Evolutionary conservation across 2,113 vertebrate species (phyloP), one percentile per base, ranked within the genome.

Genomic region (Donacobius atricapilla): DNA sequence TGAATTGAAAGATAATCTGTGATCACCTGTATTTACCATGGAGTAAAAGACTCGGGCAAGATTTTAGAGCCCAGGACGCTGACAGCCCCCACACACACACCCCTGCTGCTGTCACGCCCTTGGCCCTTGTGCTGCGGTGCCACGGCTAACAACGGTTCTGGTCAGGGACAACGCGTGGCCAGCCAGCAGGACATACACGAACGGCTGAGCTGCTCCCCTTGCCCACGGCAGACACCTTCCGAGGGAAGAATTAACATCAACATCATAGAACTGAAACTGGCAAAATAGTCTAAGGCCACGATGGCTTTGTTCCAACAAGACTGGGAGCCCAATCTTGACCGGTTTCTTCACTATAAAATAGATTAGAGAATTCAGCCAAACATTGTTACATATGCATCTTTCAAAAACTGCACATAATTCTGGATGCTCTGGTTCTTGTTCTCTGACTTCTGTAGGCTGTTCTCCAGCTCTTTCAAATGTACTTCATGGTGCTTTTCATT

Each of bases 381-480:
- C 97, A 99, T 98, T 8, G 98, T 97, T 68, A 97, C 58, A 54
- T 99, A 99, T 17, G 98, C 98, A 48, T 97, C 98, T 98, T 99
- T 99, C 64, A 99, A 98, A 97, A 99, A 99, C 51, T 98, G 98
- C 6, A 99, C 95, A 11, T 99, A 99, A 97, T 98, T 98, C 97
- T 98, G 98, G 72, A 99, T 98, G 95, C 98, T 99, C 56, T 98
- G 98, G 53, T 98, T 99, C 93, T 98, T 98, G 95, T 97, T 99
- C 94, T 99, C 98, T 9, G 98, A 98, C 95, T 98, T 98, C 95
- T 98, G 98, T 76, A 99, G 97, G 56, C 95, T 98, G 69, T 98
- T 97, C 94, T 99, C 98, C 89, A 99, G 89, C 94, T 99, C 98
- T 91, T 98, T 99, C 92, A 99, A 97, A 76, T 63, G 96, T 15